These are phyloP conservation scores for Rhizomys pruinosus DNA, from an alignment of 2,113 vertebrate species.

Conservation along the genomic window DNA sequence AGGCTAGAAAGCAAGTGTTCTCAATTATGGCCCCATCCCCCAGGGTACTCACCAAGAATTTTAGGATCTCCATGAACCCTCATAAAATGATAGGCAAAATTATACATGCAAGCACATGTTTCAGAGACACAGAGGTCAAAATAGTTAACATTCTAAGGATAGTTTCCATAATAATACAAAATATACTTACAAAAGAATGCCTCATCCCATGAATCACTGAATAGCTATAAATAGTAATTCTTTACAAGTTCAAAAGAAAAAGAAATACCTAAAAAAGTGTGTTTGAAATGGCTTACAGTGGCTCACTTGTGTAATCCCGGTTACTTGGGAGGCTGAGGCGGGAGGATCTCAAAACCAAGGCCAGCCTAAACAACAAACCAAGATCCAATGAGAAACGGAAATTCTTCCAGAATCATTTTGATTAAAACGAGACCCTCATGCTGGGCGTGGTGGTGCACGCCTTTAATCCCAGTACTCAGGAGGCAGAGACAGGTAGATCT, in stretches of 20 bases:
- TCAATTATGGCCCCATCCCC: background rate
- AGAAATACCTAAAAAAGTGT: conserved; percentile 23
- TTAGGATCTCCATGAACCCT: background rate
- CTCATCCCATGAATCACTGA: background rate
- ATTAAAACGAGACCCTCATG: conserved; percentile 16
- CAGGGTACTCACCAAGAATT: background rate
- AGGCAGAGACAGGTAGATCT: no score
- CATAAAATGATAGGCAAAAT: background rate
- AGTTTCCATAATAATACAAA: background rate
- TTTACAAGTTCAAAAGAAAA: conserved; percentile 10
- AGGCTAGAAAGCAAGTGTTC: background rate
- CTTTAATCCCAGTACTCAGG: no score
- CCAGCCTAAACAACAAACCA: background rate
- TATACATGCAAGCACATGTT: background rate
- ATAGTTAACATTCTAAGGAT: background rate
- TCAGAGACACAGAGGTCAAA: background rate
- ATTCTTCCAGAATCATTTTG: background rate
- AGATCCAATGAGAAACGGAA: background rate
- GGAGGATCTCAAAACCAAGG: background rate
- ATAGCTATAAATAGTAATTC: background rate
- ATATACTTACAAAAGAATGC: background rate
- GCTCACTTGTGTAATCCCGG: background rate
- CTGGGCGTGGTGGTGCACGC: no score
- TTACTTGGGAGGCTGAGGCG: background rate
- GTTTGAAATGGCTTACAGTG: background rate